Percentiles rank a stretch among this genome's conserved stretches.
Conservation (phyloP, 1,140 invertebrate genomes). For the Drosophila tani region DNA sequence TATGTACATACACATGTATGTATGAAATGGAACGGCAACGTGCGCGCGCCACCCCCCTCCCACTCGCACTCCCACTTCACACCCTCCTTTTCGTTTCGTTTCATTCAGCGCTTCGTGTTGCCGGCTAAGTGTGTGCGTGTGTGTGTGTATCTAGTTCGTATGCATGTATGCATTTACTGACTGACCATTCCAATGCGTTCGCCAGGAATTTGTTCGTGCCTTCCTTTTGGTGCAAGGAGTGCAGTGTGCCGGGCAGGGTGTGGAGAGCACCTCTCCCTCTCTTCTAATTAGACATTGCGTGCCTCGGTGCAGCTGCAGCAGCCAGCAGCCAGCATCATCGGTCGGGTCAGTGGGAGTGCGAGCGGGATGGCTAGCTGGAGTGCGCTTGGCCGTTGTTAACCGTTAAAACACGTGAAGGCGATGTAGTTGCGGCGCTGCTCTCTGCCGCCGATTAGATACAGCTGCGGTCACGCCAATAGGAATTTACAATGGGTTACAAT, state of each 20-base stretch:
- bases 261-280: constrained; percentile 17
- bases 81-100: constrained; percentile 46
- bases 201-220: constrained; percentile 45
- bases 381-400: constrained; percentile 53
- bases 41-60: constrained; percentile 38
- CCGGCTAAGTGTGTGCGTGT: constrained; percentile 17
- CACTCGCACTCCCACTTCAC: constrained; percentile 6
- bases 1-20: background rate
- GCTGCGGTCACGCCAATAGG: constrained; percentile 2
- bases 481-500: background rate
- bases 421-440: constrained; percentile 4
- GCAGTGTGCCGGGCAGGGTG: constrained; percentile 12
- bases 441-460: constrained; percentile 23
- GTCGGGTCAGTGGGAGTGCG: background rate
- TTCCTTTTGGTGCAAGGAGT: constrained; percentile 2
- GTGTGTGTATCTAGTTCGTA: constrained; percentile 31
- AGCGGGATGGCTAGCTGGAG: constrained; percentile 40
- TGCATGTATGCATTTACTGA: constrained; percentile 25
- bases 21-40: constrained; percentile 41
- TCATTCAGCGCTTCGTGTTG: constrained; percentile 51
- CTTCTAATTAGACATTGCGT: constrained; percentile 43
- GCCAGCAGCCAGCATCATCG: constrained; percentile 17
- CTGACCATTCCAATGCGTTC: constrained; percentile 52
- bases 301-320: constrained; percentile 31
- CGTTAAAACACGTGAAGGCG: constrained; percentile 71